Conservation (phyloP, 1,140 invertebrate species). For the Oryzaephilus surinamensis region DNA sequence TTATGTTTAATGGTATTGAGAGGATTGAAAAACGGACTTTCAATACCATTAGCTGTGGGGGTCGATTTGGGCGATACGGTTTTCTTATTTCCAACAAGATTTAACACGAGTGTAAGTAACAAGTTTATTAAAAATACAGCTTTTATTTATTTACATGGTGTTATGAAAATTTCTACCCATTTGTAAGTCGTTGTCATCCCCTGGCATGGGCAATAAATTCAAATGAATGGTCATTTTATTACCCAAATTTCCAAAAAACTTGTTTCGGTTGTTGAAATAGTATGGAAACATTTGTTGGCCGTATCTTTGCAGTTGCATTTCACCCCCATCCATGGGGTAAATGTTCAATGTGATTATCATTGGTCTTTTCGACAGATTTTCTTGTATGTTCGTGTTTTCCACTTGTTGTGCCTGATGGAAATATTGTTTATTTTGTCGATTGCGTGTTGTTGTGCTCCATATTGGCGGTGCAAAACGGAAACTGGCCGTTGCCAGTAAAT, state of each 20-base stretch:
- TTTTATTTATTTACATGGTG: no score
- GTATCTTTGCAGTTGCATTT: neutral
- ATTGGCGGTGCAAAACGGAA: slow-evolving; percentile 34
- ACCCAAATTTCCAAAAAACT: no score
- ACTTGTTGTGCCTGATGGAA: neutral
- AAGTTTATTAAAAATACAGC: no score
- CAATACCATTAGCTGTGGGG: slow-evolving; percentile 45
- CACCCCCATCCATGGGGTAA: slow-evolving; percentile 12
- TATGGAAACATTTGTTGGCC: no score
- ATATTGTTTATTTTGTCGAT: neutral
- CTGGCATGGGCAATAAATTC: no score
- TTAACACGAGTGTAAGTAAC: slow-evolving; percentile 23
- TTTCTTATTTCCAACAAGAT: slow-evolving; percentile 50
- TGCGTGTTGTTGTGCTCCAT: slow-evolving; percentile 13
- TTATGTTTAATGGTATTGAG: slow-evolving; percentile 32
- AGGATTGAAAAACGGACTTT: slow-evolving; percentile 44
- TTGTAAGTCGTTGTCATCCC: neutral
- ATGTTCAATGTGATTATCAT: slow-evolving; percentile 18
- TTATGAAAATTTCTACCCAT: no score
- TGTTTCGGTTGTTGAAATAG: no score
- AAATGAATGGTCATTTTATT: no score
- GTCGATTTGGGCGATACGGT: slow-evolving; percentile 44
- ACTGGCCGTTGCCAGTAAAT: slow-evolving; percentile 39
- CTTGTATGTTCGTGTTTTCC: slow-evolving; percentile 1
- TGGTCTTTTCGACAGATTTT: slow-evolving; percentile 2